phyloP scores from a whole-genome alignment of 2,797 vertebrate genomes.

The Acipenser ruthenus region DNA sequence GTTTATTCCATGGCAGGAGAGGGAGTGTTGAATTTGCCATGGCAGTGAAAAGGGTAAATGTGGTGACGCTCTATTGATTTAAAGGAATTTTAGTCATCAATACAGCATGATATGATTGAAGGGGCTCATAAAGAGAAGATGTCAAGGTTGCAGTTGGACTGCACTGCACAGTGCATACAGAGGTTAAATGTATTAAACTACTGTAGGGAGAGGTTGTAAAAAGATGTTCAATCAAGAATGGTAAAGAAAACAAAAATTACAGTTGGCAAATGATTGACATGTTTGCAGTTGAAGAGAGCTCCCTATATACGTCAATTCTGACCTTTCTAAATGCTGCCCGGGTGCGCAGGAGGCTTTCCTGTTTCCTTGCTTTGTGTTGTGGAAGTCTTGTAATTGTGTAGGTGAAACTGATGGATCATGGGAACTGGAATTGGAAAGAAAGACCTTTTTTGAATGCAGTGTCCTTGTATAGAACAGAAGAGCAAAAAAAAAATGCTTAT shows the following conservation, averaged over 20 bases:
- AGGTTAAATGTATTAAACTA: background rate
- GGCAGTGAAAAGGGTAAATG: too few relatives aligned
- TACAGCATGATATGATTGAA: too few relatives aligned
- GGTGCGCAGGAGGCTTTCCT: slow-evolving; percentile 5
- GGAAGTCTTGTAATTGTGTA: background rate
- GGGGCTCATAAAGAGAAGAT: background rate
- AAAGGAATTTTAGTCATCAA: too few relatives aligned
- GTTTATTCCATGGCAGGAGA: too few relatives aligned
- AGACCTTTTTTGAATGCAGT: background rate
- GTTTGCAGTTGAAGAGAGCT: slow-evolving; percentile 6
- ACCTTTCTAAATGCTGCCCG: slow-evolving; percentile 9
- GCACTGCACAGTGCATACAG: background rate
- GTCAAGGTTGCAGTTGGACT: background rate
- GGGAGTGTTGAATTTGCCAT: too few relatives aligned
- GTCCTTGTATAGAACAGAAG: background rate
- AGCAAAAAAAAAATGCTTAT: too few relatives aligned
- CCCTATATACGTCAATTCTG: background rate
- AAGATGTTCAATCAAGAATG: background rate
- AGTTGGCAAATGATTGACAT: background rate
- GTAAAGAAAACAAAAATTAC: background rate
- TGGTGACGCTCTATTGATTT: too few relatives aligned
- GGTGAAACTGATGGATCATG: background rate
- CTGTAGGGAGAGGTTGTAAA: background rate
- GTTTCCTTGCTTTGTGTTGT: background rate
- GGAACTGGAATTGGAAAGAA: background rate